Evolutionary conservation across 2,888 invertebrate species (phyloP).

Genomic region (Acanthosoma haemorrhoidale): DNA sequence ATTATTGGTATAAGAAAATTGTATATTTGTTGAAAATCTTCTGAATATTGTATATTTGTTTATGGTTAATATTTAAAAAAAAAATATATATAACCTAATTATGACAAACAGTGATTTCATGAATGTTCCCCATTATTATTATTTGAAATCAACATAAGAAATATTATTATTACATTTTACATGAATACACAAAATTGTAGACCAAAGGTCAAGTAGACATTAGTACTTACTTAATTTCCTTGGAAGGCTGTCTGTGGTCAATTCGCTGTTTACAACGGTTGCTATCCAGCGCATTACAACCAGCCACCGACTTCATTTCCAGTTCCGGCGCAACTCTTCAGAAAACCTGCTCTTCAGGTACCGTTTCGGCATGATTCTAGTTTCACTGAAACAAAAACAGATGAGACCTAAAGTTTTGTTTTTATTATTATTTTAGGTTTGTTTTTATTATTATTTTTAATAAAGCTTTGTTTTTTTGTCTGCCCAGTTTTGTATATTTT

Average conservation of each 20-base stretch:
- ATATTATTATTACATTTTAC: no score
- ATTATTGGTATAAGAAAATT: no score
- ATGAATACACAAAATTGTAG: no score
- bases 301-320: constrained; percentile 31
- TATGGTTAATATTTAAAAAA: no score
- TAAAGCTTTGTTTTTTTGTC: background rate
- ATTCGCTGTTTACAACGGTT: constrained; percentile 38
- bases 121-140: no score
- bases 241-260: constrained; percentile 35
- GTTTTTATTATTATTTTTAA: background rate
- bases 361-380: background rate
- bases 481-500: background rate
- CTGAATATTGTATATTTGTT: no score
- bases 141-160: no score
- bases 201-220: no score
- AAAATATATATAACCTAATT: no score
- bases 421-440: background rate
- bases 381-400: background rate
- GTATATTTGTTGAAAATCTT: no score
- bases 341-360: constrained; percentile 35
- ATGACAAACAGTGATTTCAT: no score
- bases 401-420: background rate
- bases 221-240: no score
- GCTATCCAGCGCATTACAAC: constrained; percentile 36
- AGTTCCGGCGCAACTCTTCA: constrained; percentile 37